phyloP scores from a whole-genome alignment of 2,113 vertebrate species.

The Pseudonaja textilis region DNA sequence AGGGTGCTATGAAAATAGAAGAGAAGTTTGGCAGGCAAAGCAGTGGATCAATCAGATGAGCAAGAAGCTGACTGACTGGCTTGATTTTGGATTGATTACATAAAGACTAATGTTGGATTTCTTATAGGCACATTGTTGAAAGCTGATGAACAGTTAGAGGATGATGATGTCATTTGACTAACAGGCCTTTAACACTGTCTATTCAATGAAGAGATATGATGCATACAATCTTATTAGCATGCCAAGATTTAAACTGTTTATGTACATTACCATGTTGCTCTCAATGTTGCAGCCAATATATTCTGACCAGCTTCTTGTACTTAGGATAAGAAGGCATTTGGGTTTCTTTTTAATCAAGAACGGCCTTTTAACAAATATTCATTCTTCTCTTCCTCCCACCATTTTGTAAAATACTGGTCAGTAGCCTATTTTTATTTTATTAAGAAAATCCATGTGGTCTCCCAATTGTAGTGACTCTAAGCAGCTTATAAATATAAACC shows the following conservation, averaged over 20 bases:
- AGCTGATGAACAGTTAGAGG: neutral
- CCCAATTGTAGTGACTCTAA: neutral
- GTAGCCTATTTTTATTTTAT: neutral
- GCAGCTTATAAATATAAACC: neutral
- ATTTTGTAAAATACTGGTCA: neutral
- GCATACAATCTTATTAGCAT: neutral
- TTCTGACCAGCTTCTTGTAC: neutral
- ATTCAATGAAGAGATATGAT: neutral
- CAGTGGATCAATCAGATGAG: neutral
- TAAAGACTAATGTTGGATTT: neutral
- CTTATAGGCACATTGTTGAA: neutral
- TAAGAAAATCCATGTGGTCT: neutral
- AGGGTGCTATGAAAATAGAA: neutral
- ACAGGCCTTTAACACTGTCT: neutral
- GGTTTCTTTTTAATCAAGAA: neutral
- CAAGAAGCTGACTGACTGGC: neutral
- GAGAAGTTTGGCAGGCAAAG: neutral
- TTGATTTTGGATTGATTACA: neutral
- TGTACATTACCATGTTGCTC: neutral
- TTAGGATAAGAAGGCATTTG: neutral
- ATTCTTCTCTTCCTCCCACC: neutral
- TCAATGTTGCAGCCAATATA: neutral
- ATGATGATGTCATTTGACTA: neutral
- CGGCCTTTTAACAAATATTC: neutral
- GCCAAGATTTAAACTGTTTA: neutral